Conservation (phyloP, 2,888 invertebrate genomes). For the Ceraclea dissimilis region DNA sequence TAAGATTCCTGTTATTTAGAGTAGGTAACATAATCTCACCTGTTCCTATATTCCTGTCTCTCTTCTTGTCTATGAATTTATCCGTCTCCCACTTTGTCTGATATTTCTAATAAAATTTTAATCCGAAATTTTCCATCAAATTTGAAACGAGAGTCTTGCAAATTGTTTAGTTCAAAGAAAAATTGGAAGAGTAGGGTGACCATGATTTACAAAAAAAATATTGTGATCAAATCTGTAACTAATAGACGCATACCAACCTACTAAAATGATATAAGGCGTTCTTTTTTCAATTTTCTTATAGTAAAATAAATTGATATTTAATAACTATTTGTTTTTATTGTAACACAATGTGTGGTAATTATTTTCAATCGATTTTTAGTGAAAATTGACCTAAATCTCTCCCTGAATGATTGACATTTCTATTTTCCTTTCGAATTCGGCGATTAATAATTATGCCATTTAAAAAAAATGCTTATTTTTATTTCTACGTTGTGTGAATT, state of each 20-base stretch:
- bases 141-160: slow-evolving; percentile 26
- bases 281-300: too few relatives aligned
- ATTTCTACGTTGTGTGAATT: too few relatives aligned
- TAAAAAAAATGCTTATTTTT: too few relatives aligned
- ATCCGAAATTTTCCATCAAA: slow-evolving; percentile 27
- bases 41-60: background rate
- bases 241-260: too few relatives aligned
- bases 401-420: too few relatives aligned
- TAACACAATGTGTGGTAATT: background rate
- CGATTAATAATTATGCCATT: too few relatives aligned
- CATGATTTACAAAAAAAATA: background rate
- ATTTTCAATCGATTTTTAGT: too few relatives aligned
- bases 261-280: too few relatives aligned
- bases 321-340: background rate
- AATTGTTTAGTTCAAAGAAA: slow-evolving; percentile 25
- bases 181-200: slow-evolving; percentile 10
- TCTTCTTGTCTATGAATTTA: background rate
- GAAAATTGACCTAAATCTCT: too few relatives aligned
- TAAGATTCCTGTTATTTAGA: too few relatives aligned
- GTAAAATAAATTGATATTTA: background rate
- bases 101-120: slow-evolving; percentile 27
- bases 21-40: too few relatives aligned
- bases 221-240: background rate
- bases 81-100: slow-evolving; percentile 1
- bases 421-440: too few relatives aligned